Evolutionary conservation across 2,888 invertebrate species (phyloP).

Genomic region (Mesochorus sp.): DNA sequence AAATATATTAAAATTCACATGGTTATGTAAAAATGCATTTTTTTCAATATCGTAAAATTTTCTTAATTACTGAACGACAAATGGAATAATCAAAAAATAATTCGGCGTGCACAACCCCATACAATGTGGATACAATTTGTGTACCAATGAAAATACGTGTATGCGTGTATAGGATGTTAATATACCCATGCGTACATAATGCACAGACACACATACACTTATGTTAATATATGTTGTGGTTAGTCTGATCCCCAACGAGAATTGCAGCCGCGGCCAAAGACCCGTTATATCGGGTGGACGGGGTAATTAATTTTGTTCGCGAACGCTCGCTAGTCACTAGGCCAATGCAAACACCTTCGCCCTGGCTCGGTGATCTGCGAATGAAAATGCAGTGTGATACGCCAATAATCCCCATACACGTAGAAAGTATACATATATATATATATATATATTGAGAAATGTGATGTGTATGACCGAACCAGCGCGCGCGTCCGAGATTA

Average conservation of each 20-base stretch:
- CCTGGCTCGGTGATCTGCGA: conserved; percentile 58
- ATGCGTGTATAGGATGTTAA: conserved; percentile 18
- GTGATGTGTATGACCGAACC: too few species aligned
- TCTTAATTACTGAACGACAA: too few species aligned
- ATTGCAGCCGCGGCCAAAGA: conserved; percentile 73
- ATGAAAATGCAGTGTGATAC: conserved; percentile 34
- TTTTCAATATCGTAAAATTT: too few species aligned
- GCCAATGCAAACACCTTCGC: conserved; percentile 79
- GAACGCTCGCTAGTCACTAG: conserved; percentile 77
- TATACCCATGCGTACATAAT: background rate
- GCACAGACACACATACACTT: background rate
- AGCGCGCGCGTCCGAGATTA: too few species aligned
- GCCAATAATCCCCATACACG: conserved; percentile 48
- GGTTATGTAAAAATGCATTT: too few species aligned
- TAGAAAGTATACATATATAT: background rate
- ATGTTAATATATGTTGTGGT: conserved; percentile 30
- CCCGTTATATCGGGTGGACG: conserved; percentile 79
- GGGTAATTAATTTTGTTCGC: conserved; percentile 80
- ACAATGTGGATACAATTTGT: too few species aligned
- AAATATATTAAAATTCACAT: too few species aligned
- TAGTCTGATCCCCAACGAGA: conserved; percentile 34
- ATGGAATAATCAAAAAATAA: too few species aligned
- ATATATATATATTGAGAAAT: too few species aligned
- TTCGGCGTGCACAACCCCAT: too few species aligned
- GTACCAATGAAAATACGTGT: too few species aligned